Evolutionary conservation across 2,888 invertebrate genomes (phyloP), one percentile per base, ranked within the genome.

Genomic region (Stenodera caucasica): DNA sequence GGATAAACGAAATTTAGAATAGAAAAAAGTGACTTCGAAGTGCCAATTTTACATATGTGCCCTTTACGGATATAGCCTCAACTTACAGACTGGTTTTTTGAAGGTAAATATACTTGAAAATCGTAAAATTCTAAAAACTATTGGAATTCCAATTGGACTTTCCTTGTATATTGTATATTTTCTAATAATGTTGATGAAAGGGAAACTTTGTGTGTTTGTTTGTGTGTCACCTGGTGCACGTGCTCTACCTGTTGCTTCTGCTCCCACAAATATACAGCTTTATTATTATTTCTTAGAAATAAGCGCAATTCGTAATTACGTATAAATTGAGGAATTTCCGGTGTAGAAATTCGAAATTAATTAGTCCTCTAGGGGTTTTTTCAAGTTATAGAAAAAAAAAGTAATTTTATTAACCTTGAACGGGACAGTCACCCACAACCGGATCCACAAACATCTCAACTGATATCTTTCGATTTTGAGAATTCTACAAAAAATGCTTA

Each of bases 341-440:
- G 56, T 53, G 26, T 26, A n/a, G 55, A 15, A 37, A 30, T 35
- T 23, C 26, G 26, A 30, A 40, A 15, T 7, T 5, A 40, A 18
- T 12, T 12, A 18, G 3, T 9, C 30, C 30, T 30, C 7, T 30
- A 30, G 30, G 30, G 30, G 8, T 30, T 30, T 30, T 30, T 7
- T 5, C 2, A 15, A 37, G 2, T 37, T 15, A n/a, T 37, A 2
- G 2, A 21, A 12, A 21, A 26, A 51, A 51, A 51, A 55, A 58
- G 57, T 57, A 50, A 62, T 50, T 65, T 61, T 69, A 60, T 62
- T 58, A 69, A 65, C 70, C 69, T 70, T 68, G 69, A 63, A 67
- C 55, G 61, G 72, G 70, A 56, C 71, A 71, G 57, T 71, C 70
- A 71, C 70, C 71, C 68, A 66, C 64, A 59, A 63, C 56, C 45